Evolutionary conservation across 2,888 invertebrate species (phyloP), one percentile per base, ranked within the genome.

Genomic region (Plagodis pulveraria): DNA sequence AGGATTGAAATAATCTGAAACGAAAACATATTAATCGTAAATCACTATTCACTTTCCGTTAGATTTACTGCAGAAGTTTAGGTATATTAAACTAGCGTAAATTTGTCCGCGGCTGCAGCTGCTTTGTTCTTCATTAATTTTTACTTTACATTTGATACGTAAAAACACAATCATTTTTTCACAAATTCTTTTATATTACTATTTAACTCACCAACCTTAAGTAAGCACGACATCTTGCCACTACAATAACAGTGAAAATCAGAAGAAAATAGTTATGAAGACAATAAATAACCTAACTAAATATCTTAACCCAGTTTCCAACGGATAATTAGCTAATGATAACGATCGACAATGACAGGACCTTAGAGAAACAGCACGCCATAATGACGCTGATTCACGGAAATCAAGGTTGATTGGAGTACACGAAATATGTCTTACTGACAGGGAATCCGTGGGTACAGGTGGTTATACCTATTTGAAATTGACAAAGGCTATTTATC

Each of bases 161-260:
- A 22, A 2, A 22, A 22, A 22, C 22, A 22, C 4, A 2, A 1
- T 22, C 4, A 22, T 22, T 22, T 4, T 22, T 22, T 22, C 22
- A 22, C 22, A 22, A 22, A 2, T 1, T 22, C 22, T 22, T 22
- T 22, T 22, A 22, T 22, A 22, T 2, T 22, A 22, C 22, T 22
- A 22, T 22, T 22, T 22, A 22, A 22, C 4, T 22, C 22, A 50
- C 54, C 11, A 60, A 11, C 68, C 64, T 66, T 58, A 43, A 56
- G 11, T 42, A 51, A 54, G 51, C 59, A 66, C 59, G 47, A 62
- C 80, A 80, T 81, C 45, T 52, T 74, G 58, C 58, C 35, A 47
- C 35, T 55, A 47, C 46, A 64, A 58, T 35, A 32, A 65, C 47
- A 53, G 59, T 56, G 45, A 53, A 62, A 77, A 69, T 74, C 68